A percentile compares a stretch with the other conserved stretches of the same genome.
Conservation (phyloP, 30 jellyfish, hydroid and myxozoan species). For the Aurelia aurita region DNA sequence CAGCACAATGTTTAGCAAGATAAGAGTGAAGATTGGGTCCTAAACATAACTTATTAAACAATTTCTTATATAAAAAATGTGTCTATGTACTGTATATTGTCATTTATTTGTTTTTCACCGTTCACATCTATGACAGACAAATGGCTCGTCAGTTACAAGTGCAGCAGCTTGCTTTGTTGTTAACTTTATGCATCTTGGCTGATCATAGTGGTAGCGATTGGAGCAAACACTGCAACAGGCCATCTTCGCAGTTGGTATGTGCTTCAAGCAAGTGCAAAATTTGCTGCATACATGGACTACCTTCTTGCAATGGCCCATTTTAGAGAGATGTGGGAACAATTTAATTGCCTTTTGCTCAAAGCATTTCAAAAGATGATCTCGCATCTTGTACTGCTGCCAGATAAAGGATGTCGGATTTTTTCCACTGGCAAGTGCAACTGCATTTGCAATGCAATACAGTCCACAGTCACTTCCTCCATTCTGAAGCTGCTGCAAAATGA, state of each 20-base stretch:
- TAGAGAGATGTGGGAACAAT: background rate
- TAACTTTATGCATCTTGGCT: slow-evolving; percentile 27
- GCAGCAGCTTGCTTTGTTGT: slow-evolving; percentile 34
- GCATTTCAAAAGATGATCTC: slow-evolving; percentile 37
- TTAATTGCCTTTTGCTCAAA: slow-evolving; percentile 20
- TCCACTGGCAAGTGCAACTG: slow-evolving; percentile 44
- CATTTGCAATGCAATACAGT: slow-evolving; percentile 42
- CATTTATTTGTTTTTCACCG: background rate
- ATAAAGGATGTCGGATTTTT: slow-evolving; percentile 13
- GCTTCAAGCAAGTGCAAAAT: slow-evolving; percentile 19
- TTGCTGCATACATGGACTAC: background rate
- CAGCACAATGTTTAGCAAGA: too few species aligned
- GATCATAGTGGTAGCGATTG: slow-evolving; percentile 23
- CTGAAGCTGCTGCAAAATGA: slow-evolving; percentile 38
- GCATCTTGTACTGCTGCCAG: slow-evolving; percentile 42
- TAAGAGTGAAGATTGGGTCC: too few species aligned
- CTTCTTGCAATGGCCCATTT: background rate
- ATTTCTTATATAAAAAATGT: too few species aligned
- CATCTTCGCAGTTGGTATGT: slow-evolving; percentile 5
- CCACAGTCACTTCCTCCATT: slow-evolving; percentile 56
- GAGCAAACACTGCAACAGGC: background rate
- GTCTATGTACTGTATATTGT: too few species aligned
- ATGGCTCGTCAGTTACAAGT: slow-evolving; percentile 7
- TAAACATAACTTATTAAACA: too few species aligned
- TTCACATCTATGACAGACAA: slow-evolving; percentile 20